Conservation (phyloP, 2,797 vertebrate species). For the Argentina silus region DNA sequence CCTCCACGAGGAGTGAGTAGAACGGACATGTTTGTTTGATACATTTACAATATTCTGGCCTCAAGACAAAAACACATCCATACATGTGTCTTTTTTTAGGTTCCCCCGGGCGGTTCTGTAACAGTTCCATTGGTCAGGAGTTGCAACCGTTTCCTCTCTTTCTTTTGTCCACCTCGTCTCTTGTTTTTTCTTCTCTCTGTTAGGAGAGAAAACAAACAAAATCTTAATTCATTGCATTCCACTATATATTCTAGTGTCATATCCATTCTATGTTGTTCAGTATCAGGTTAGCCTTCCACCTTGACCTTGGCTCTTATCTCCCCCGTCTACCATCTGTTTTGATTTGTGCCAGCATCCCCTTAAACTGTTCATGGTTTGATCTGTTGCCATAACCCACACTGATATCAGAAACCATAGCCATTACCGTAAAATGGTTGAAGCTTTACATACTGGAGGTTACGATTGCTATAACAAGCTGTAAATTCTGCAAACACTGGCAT, state of each 20-base stretch:
- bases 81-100: background rate
- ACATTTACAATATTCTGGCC: slow-evolving; percentile 11
- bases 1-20: background rate
- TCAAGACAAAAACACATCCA: slow-evolving; percentile 18
- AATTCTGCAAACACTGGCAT: background rate
- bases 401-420: background rate
- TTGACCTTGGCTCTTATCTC: background rate
- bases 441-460: background rate
- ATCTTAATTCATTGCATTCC: background rate
- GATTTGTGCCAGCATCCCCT: background rate
- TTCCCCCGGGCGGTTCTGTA: slow-evolving; percentile 16
- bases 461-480: background rate
- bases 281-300: background rate
- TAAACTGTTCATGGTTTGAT: background rate
- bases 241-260: background rate
- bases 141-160: slow-evolving; percentile 15
- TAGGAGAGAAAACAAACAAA: slow-evolving; percentile 1
- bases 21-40: slow-evolving; percentile 14
- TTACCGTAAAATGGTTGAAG: background rate
- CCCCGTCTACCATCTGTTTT: background rate
- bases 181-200: slow-evolving; percentile 25
- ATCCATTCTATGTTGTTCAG: background rate
- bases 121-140: slow-evolving; percentile 18
- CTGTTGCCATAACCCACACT: background rate
- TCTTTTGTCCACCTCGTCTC: slow-evolving; percentile 22